Evolutionary conservation across 2,113 vertebrate genomes (phyloP).

Genomic region (Tachuris rubrigastra): DNA sequence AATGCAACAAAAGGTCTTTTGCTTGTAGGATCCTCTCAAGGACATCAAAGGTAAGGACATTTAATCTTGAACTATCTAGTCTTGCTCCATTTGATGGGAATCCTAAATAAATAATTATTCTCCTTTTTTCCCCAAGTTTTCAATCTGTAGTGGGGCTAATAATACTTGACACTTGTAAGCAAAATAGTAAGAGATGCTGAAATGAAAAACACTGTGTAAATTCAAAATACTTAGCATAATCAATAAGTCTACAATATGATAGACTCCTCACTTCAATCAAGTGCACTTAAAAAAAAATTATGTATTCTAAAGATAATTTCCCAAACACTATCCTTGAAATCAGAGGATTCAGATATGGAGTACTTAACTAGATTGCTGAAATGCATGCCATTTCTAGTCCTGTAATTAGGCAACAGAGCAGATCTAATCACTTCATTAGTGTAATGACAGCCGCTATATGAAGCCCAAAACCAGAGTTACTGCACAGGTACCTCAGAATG

Average conservation of each 20-base stretch:
- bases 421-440: constrained; percentile 52
- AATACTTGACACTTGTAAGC: neutral
- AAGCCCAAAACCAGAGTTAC: neutral
- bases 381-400: constrained; percentile 28
- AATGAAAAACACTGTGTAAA: neutral
- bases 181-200: neutral
- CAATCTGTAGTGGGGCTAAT: neutral
- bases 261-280: constrained; percentile 8
- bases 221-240: neutral
- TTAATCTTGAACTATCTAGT: neutral
- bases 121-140: neutral
- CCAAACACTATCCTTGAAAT: constrained; percentile 30
- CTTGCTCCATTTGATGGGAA: neutral
- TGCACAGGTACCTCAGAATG: neutral
- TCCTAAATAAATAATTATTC: neutral
- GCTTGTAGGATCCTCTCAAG: neutral
- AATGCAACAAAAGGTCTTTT: neutral
- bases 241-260: constrained; percentile 23
- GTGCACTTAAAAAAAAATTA: neutral
- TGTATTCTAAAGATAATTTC: constrained; percentile 12
- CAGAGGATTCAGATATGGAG: neutral
- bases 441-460: neutral
- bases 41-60: neutral
- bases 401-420: constrained; percentile 54
- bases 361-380: constrained; percentile 34